These are phyloP conservation scores for Lobophora halterata DNA, from an alignment of 2,888 invertebrate species.

Conservation along the genomic window DNA sequence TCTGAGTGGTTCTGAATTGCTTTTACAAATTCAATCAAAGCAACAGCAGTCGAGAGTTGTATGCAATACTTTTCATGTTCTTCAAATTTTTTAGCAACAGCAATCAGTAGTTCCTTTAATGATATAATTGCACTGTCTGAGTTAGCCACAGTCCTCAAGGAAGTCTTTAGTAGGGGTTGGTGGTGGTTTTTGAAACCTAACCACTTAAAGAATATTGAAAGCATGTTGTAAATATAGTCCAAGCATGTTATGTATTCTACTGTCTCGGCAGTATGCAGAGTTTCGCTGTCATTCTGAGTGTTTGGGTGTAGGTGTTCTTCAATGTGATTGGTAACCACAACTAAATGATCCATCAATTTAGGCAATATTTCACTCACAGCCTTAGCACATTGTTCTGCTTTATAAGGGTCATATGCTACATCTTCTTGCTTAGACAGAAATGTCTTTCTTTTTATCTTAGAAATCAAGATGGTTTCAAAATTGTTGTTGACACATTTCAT, in stretches of 20 bases:
- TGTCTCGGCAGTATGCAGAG: conserved; percentile 45
- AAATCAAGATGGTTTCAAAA: conserved; percentile 53
- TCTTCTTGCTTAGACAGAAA: conserved; percentile 57
- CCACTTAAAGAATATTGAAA: conserved; percentile 83
- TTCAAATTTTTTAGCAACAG: conserved; percentile 61
- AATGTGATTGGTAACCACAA: conserved; percentile 47
- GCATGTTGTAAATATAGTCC: conserved; percentile 76
- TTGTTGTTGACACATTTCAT: conserved; percentile 53
- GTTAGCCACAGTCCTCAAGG: conserved; percentile 60
- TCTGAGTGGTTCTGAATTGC: conserved; percentile 68
- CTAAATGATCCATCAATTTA: conserved; percentile 55
- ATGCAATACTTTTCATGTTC: conserved; percentile 75
- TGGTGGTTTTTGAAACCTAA: conserved; percentile 79
- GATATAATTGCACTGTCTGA: conserved; percentile 44
- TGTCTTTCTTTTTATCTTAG: conserved; percentile 63
- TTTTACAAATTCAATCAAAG: conserved; percentile 76
- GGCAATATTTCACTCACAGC: conserved; percentile 52
- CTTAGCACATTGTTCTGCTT: conserved; percentile 60
- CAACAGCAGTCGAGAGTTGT: conserved; percentile 77
- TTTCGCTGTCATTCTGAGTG: conserved; percentile 43
- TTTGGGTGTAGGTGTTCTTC: conserved; percentile 42
- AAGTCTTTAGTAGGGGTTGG: conserved; percentile 55
- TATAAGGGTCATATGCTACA: conserved; percentile 49
- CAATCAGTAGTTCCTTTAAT: conserved; percentile 57
- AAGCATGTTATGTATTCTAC: conserved; percentile 67